Base-by-base conservation (phyloP, 2,888 invertebrate genomes). In the Abscondita cerata region DNA sequence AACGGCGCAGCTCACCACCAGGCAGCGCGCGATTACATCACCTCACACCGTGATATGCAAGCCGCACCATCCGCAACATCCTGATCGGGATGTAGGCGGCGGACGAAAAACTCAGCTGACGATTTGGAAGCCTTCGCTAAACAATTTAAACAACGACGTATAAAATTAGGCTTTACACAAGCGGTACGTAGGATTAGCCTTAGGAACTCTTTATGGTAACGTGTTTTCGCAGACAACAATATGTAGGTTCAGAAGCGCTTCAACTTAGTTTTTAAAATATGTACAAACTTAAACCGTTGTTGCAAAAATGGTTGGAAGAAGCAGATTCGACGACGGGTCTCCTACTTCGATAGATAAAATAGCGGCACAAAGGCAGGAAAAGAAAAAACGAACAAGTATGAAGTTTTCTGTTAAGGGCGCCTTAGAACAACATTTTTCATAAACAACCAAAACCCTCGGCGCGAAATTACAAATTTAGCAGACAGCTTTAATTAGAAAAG, bases 181-280 rank as follows among this genome's bases (percentile, higher is more conserved):
- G 98, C 98, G 38, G 98, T n/a, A 99, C 83, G 99, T 99, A 38
- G 98, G 99, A 59, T 87, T 98, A 68, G 98, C 99, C 66, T 87
- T 99, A 72, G 99, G 99, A 71, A 98, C 98, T 18, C 89, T 99
- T 36, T 99, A 99, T 84, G 99, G 99, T 70, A 99, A 98, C 81
- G 99, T 99, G 65, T 99, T 99, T n/a, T 97, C 97, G 67, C 99
- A 99, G 85, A 99, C 99, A 73, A 99, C 99, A 74, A 99, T 99
- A 83, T 99, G 99, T n/a, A n/a, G 97, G 80, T 99, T 99, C 83
- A n/a, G 99, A 99, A 84, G 98, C 99, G 77, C 85, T 99, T 76
- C 98, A 99, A 83, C 86, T 99, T 76, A 96, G 96, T 83, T 98
- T 98, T 87, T 99, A 99, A n/a, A 99, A 99, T 80, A 99, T 99